These are phyloP conservation scores for Sarcophaga peregrina DNA, from an alignment of 1,140 invertebrate genomes.

Conservation along the genomic window DNA sequence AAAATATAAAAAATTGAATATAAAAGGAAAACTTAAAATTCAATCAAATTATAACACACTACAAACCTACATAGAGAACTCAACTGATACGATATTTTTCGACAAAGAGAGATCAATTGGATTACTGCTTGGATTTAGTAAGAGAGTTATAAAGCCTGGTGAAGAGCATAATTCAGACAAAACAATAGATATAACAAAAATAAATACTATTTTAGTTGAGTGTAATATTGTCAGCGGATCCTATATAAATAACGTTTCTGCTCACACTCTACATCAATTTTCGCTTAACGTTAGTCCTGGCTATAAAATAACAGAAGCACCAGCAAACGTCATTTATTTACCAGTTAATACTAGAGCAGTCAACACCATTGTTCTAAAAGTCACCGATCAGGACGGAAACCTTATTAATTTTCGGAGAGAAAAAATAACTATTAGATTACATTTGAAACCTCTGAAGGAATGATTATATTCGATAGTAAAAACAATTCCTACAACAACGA, in stretches of 20 bases:
- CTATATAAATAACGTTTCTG: conserved; percentile 53
- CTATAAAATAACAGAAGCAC: conserved; percentile 56
- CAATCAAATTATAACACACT: conserved; percentile 37
- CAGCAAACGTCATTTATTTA: conserved; percentile 59
- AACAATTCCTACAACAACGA: neutral
- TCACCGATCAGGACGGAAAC: too few species aligned
- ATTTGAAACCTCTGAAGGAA: conserved; percentile 4
- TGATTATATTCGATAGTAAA: conserved; percentile 36
- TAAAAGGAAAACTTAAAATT: too few species aligned
- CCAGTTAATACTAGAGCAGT: conserved; percentile 48
- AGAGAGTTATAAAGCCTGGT: conserved; percentile 43
- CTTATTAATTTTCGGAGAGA: conserved; percentile 21
- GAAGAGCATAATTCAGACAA: conserved; percentile 47
- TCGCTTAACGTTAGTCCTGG: conserved; percentile 51
- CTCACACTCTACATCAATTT: conserved; percentile 60
- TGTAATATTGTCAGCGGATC: conserved; percentile 53
- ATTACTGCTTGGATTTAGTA: conserved; percentile 48
- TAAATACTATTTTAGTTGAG: conserved; percentile 49
- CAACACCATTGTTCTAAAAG: conserved; percentile 21
- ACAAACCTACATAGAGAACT: conserved; percentile 20
- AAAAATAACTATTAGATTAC: conserved; percentile 5
- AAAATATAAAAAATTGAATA: conserved; percentile 3
- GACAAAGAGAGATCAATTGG: conserved; percentile 45
- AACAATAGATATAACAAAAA: conserved; percentile 49
- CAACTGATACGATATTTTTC: conserved; percentile 42